A percentile compares a stretch with the other conserved stretches of the same genome.
phyloP scores from a whole-genome alignment of 2,888 invertebrate genomes.

The Diarsia mendica region DNA sequence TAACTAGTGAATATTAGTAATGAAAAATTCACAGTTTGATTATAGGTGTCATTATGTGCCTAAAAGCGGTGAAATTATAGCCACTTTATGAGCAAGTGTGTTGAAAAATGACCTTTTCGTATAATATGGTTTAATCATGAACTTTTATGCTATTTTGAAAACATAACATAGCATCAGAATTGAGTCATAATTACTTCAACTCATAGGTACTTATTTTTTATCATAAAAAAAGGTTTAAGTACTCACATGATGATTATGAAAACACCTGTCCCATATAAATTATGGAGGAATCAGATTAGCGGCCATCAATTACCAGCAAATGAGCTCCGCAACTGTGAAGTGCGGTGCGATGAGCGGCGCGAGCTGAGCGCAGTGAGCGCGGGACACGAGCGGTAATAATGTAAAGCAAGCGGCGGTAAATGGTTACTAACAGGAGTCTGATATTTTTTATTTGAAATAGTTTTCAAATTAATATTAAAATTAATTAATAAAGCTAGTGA shows the following conservation, averaged over 20 bases:
- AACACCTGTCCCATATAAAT: constrained; percentile 56
- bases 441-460: neutral
- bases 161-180: neutral
- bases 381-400: neutral
- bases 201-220: neutral
- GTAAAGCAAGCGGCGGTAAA: constrained; percentile 1
- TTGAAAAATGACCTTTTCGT: neutral
- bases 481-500: too few species aligned
- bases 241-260: constrained; percentile 24
- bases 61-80: too few species aligned
- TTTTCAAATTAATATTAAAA: too few species aligned
- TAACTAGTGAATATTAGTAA: too few species aligned
- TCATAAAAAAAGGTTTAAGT: neutral
- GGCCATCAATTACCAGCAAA: constrained; percentile 61
- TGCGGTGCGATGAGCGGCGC: constrained; percentile 10
- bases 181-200: neutral
- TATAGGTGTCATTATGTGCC: too few species aligned
- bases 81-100: too few species aligned
- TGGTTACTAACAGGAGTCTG: neutral
- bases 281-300: constrained; percentile 58
- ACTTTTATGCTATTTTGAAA: neutral
- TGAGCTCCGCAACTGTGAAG: constrained; percentile 58
- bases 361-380: constrained; percentile 15
- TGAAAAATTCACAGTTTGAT: too few species aligned
- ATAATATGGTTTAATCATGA: neutral